A percentile compares a stretch with the other conserved stretches of the same genome.
These are phyloP conservation scores for Rhopalosiphum nymphaeae DNA, from an alignment of 2,888 invertebrate genomes.

Conservation along the genomic window DNA sequence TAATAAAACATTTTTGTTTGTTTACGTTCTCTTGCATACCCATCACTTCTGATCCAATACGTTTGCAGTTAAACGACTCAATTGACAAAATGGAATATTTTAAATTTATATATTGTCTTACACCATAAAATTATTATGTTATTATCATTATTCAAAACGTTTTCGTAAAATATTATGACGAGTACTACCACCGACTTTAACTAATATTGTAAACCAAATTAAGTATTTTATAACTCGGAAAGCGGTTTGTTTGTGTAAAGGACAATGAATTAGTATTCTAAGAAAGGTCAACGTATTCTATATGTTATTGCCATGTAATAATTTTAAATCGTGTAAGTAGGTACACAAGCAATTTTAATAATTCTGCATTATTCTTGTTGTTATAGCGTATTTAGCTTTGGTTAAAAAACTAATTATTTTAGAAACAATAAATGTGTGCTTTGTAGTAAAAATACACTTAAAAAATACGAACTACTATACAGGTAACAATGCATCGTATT, in stretches of 20 bases:
- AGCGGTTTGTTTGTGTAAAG: neutral
- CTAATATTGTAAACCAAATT: neutral
- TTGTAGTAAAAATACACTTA: neutral
- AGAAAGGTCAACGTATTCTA: conserved; percentile 41
- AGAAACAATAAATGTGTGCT: conserved; percentile 1
- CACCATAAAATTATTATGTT: neutral
- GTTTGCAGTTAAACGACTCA: neutral
- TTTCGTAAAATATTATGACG: neutral
- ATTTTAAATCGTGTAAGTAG: neutral
- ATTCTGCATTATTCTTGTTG: neutral
- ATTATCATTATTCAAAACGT: neutral
- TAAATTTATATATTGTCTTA: neutral
- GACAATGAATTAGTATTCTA: neutral
- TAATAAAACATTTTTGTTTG: neutral
- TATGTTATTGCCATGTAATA: neutral
- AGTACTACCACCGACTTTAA: neutral
- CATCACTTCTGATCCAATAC: neutral
- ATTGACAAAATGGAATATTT: neutral
- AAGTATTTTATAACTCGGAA: neutral
- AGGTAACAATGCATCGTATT: neutral
- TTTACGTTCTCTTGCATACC: neutral
- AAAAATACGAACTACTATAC: neutral
- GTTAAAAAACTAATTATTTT: conserved; percentile 14
- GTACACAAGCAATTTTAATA: neutral
- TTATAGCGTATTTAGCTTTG: neutral